phyloP scores from a whole-genome alignment of 2,113 vertebrate genomes.

The Propithecus coquereli region DNA sequence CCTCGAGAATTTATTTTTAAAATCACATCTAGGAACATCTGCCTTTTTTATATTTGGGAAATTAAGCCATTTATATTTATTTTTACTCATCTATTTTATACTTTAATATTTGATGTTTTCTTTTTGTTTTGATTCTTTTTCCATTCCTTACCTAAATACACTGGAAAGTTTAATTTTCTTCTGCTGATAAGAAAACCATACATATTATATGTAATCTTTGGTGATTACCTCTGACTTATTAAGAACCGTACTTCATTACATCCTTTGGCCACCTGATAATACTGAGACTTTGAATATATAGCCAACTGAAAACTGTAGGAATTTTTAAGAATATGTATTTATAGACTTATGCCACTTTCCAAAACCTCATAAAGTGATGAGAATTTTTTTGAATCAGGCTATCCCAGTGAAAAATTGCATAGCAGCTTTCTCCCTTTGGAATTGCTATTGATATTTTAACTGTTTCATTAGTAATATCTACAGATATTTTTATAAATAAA shows the following conservation, averaged over 20 bases:
- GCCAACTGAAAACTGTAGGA: not conserved
- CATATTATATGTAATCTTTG: not conserved
- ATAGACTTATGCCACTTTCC: not conserved
- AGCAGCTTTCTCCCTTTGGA: not conserved
- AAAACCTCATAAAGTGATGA: not conserved
- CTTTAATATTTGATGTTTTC: not conserved
- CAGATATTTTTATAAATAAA: not conserved
- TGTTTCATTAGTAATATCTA: not conserved
- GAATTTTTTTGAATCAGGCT: not conserved
- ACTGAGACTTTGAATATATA: not conserved
- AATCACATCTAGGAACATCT: not conserved
- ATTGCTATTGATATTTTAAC: not conserved
- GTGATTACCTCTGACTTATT: not conserved
- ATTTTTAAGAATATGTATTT: not conserved
- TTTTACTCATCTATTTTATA: not conserved
- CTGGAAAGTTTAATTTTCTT: not conserved
- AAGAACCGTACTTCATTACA: not conserved
- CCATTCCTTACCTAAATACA: not conserved
- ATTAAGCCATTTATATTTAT: conserved; percentile 36
- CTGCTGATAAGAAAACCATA: not conserved
- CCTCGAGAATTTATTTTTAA: not conserved
- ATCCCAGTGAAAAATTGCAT: not conserved
- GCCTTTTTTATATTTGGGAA: not conserved
- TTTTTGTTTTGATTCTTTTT: not conserved
- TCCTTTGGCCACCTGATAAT: not conserved